Evolutionary conservation across 2,113 vertebrate genomes (phyloP).

Genomic region (Galbula dea): DNA sequence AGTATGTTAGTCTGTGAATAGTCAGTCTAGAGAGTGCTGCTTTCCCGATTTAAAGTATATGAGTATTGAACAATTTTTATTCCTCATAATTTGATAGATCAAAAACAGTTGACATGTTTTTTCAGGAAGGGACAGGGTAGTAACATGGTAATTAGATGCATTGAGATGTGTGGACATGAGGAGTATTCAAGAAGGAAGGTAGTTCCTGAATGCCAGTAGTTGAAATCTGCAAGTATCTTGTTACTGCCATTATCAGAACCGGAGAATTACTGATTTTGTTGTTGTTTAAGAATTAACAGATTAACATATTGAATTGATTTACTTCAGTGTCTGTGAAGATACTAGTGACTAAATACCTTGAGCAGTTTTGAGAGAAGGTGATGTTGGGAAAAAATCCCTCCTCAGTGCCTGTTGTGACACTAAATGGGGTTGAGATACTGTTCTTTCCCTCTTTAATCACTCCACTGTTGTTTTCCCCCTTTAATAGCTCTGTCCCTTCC

Average conservation of each 20-base stretch:
- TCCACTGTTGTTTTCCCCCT: background rate
- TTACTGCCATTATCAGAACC: background rate
- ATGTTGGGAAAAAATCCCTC: background rate
- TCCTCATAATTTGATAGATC: background rate
- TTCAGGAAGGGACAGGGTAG: background rate
- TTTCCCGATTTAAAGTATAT: background rate
- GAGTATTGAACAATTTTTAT: background rate
- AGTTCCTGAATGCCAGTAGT: background rate
- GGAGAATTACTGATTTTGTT: background rate
- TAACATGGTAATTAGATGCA: background rate
- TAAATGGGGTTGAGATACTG: background rate
- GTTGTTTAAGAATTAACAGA: background rate
- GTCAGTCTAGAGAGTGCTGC: background rate
- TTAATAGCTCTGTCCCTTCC: background rate
- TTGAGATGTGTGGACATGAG: background rate
- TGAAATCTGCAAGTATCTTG: background rate
- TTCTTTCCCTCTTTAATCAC: background rate
- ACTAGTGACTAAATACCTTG: background rate
- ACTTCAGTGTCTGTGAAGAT: background rate
- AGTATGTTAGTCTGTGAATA: background rate
- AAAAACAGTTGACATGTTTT: too few species aligned
- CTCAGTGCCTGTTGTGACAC: background rate
- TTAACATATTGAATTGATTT: background rate
- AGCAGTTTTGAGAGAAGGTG: background rate
- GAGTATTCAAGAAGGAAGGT: background rate